Percentiles rank a stretch among this genome's conserved stretches.
Evolutionary conservation across 2,797 vertebrate genomes (phyloP).

Genomic region (Chiroxiphia lanceolata): DNA sequence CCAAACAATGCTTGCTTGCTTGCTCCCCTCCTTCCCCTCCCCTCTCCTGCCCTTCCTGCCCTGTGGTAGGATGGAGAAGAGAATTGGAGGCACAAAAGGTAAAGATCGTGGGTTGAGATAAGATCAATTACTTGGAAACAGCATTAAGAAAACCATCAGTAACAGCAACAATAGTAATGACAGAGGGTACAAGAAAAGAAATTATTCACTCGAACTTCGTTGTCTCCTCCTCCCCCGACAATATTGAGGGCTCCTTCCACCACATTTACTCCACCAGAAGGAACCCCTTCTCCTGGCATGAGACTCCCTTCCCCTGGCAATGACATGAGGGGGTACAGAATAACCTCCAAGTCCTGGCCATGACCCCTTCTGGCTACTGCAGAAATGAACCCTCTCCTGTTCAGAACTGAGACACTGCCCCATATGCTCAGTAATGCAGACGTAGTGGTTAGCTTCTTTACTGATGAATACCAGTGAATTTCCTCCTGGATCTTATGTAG

Average conservation of each 20-base stretch:
- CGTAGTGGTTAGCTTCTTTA: not conserved
- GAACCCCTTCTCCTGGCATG: not conserved
- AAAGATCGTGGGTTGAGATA: not conserved
- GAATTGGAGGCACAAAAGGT: not conserved
- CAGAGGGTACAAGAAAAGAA: not conserved
- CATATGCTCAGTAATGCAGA: not conserved
- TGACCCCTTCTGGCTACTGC: not conserved
- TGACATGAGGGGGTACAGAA: not conserved
- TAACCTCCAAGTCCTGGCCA: not conserved
- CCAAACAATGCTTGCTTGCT: not conserved
- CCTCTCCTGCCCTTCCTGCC: not conserved
- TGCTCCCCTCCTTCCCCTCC: not conserved
- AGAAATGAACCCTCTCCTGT: not conserved
- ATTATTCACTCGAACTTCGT: not conserved
- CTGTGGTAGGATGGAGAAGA: not conserved
- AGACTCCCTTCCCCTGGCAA: not conserved
- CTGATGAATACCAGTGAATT: not conserved
- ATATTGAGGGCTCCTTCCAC: not conserved
- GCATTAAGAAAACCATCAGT: not conserved
- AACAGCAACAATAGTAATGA: not conserved
- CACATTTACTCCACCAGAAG: not conserved
- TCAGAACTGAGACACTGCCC: not conserved
- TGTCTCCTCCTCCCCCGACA: not conserved
- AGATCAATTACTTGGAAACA: not conserved
- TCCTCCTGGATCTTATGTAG: not conserved